phyloP scores from a whole-genome alignment of 2,113 vertebrate genomes.

The Crotalus helleri region DNA sequence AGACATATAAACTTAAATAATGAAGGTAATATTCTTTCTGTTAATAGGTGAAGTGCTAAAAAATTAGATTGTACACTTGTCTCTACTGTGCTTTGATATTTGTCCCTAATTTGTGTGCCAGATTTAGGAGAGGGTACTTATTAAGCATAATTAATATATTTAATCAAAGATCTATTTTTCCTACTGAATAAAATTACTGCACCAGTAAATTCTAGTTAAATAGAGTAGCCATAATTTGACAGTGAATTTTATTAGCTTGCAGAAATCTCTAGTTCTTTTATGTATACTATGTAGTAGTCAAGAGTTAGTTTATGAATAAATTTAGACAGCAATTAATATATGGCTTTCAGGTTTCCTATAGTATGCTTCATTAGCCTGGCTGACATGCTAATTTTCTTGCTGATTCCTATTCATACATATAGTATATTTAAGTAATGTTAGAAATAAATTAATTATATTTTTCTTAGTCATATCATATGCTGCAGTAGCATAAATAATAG shows the following conservation, averaged over 20 bases:
- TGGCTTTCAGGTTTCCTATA: neutral
- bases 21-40: slow-evolving; percentile 22
- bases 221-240: slow-evolving; percentile 12
- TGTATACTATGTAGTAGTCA: neutral
- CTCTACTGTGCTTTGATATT: neutral
- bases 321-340: neutral
- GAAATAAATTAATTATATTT: neutral
- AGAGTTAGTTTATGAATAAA: neutral
- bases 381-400: slow-evolving; percentile 8
- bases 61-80: slow-evolving; percentile 4
- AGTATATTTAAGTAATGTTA: neutral
- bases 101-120: slow-evolving; percentile 9
- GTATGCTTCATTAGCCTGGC: neutral
- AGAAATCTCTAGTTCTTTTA: neutral
- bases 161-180: slow-evolving; percentile 22
- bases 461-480: neutral
- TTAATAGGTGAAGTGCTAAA: slow-evolving; percentile 40
- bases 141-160: slow-evolving; percentile 23
- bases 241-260: slow-evolving; percentile 31
- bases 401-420: neutral
- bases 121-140: slow-evolving; percentile 30
- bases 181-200: slow-evolving; percentile 17
- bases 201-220: slow-evolving; percentile 28
- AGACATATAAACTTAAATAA: neutral
- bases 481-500: neutral